phyloP scores from a whole-genome alignment of 2,888 invertebrate species.

The Sclerodermus sp. region DNA sequence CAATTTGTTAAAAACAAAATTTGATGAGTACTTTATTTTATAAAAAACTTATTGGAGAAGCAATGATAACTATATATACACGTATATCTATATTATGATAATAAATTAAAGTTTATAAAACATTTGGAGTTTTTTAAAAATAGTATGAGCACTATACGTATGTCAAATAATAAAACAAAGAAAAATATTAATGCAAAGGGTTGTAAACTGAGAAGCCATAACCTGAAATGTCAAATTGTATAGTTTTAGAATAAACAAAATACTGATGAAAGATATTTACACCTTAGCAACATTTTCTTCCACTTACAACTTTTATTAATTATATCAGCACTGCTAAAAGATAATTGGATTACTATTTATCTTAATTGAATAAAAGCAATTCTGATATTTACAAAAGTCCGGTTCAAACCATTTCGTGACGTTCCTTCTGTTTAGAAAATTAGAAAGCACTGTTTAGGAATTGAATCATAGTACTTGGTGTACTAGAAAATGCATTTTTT shows the following conservation, averaged over 20 bases:
- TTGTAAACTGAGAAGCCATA: slow-evolving; percentile 23
- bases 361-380: slow-evolving; percentile 17
- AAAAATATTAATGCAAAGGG: not conserved
- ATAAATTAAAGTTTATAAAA: too few relatives aligned
- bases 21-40: too few relatives aligned
- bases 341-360: slow-evolving; percentile 20
- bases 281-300: not conserved
- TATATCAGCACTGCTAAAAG: not conserved
- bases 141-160: not conserved
- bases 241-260: slow-evolving; percentile 6
- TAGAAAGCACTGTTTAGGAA: not conserved
- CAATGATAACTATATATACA: too few relatives aligned
- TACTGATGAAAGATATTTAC: slow-evolving; percentile 4
- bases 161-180: slow-evolving; percentile 9
- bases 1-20: too few relatives aligned
- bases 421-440: slow-evolving; percentile 15
- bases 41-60: too few relatives aligned
- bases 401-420: slow-evolving; percentile 24
- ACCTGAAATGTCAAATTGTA: slow-evolving; percentile 34
- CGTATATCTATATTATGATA: too few relatives aligned
- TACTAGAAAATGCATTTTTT: too few relatives aligned
- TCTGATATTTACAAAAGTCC: slow-evolving; percentile 32
- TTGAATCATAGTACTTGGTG: too few relatives aligned
- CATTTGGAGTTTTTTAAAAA: too few relatives aligned
- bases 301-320: not conserved